Percentiles rank a stretch among this genome's conserved stretches.
Conservation (phyloP, 2,797 vertebrate genomes). For the Microctenopoma stevenorrisi region DNA sequence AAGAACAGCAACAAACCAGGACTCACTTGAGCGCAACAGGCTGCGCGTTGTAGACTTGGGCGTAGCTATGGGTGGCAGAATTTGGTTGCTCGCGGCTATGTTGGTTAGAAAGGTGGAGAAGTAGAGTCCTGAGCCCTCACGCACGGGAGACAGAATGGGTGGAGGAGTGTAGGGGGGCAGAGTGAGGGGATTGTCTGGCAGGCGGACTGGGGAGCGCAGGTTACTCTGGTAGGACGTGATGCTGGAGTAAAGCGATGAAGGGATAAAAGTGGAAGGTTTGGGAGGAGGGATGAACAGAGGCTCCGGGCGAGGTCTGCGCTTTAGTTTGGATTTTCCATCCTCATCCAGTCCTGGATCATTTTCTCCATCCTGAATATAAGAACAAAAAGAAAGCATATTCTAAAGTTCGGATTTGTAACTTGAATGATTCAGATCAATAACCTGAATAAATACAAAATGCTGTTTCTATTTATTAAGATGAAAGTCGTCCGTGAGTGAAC, state of each 20-base stretch:
- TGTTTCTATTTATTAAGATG: too few relatives aligned
- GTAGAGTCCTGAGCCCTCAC: constrained; percentile 91
- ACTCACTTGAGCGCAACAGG: constrained; percentile 90
- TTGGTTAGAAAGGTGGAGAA: constrained; percentile 89
- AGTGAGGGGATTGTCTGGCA: constrained; percentile 73
- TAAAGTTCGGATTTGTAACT: too few relatives aligned
- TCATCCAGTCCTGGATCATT: constrained; percentile 69
- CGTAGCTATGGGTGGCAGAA: constrained; percentile 86
- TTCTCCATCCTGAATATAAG: constrained; percentile 75
- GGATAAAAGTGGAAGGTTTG: constrained; percentile 93
- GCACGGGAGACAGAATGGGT: constrained; percentile 92
- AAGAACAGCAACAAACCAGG: not conserved
- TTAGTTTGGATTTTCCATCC: constrained; percentile 86
- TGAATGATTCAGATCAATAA: too few relatives aligned
- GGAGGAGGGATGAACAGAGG: constrained; percentile 97
- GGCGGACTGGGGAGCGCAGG: constrained; percentile 93
- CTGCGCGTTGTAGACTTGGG: constrained; percentile 89
- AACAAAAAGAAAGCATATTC: too few relatives aligned
- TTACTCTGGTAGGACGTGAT: constrained; percentile 94
- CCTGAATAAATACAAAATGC: too few relatives aligned
- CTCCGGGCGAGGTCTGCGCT: constrained; percentile 93
- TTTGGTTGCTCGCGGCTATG: constrained; percentile 82
- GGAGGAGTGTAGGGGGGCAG: constrained; percentile 81
- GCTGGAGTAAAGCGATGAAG: constrained; percentile 91
- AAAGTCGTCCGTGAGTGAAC: too few relatives aligned